Base-by-base conservation (phyloP, 2,797 vertebrate genomes). In the Myotis daubentonii region DNA sequence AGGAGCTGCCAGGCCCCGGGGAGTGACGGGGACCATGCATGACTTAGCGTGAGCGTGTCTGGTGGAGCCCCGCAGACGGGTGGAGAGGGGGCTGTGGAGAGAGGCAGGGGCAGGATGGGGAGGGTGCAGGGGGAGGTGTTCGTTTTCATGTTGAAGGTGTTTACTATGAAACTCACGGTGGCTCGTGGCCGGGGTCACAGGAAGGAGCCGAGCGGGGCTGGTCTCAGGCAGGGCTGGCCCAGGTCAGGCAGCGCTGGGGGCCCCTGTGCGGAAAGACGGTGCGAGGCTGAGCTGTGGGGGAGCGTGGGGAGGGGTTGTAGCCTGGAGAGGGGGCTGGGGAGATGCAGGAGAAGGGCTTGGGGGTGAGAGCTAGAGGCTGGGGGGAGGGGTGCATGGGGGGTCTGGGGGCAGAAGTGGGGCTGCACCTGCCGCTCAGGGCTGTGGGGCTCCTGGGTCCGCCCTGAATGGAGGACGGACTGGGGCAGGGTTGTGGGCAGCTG, bases 11-110 rank as follows among this genome's bases (percentile, higher is more conserved):
- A 8, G 84, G 85, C 33, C 19, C 33, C 8, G 11, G 28, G 60
- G 72, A 20, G 7, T 23, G 74, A 8, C 13, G 2, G 7, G 44
- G n/a, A 19, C 33, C 19, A 0, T 1, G 15, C 1, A 1, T 16
- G 25, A 23, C 25, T 4, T 13, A 11, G 12, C 25, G 0, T n/a
- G 44, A 25, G 44, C 12, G 6, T n/a, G 33, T 13, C 79, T 72
- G 38, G 55, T 7, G 25, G 68, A 47, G 25, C 19, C 22, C 51
- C 1, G 15, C 15, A 22, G 53, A 8, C 0, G 2, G 25, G 16
- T 80, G 76, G 51, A 41, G 60, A n/a, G 36, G 51, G 74, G 30
- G 17, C 25, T 7, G 19, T 2, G 0, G 28, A 49, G 28, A 49
- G 28, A 19, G 33, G 17, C 2, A 2, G 47, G 49, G 3, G 10